phyloP scores from a whole-genome alignment of 2,797 vertebrate genomes.

The Mus caroli region DNA sequence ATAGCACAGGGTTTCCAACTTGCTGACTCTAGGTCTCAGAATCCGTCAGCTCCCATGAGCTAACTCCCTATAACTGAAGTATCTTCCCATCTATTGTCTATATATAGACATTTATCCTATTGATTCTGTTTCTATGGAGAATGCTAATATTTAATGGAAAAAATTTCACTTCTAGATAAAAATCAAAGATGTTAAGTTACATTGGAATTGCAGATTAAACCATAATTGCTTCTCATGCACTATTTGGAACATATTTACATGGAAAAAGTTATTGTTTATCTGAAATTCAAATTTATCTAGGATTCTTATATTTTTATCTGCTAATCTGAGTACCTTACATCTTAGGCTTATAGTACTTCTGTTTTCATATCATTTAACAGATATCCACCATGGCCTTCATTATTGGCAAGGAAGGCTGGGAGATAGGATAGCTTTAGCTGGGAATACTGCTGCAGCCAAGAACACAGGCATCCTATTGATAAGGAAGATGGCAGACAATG shows the following conservation, averaged over 20 bases:
- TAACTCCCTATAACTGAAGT: neutral
- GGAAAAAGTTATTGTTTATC: slow-evolving; percentile 21
- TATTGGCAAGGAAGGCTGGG: neutral
- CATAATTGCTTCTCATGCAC: neutral
- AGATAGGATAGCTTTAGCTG: neutral
- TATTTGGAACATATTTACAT: slow-evolving; percentile 21
- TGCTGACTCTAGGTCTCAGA: neutral
- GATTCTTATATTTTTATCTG: slow-evolving; percentile 34
- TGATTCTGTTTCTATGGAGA: slow-evolving; percentile 48
- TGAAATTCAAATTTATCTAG: slow-evolving; percentile 22
- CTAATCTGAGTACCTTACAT: neutral
- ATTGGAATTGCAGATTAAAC: slow-evolving; percentile 43
- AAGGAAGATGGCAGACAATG: neutral
- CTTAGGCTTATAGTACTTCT: neutral
- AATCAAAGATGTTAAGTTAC: neutral
- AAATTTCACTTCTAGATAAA: neutral
- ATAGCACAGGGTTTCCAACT: neutral
- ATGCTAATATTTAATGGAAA: neutral
- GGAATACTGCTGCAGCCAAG: neutral
- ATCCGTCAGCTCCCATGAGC: neutral
- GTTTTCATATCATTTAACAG: neutral
- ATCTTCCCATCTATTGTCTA: neutral
- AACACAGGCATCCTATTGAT: neutral
- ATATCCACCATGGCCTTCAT: neutral
- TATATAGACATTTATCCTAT: neutral